Evolutionary conservation across 2,797 vertebrate genomes (phyloP).

Genomic region (Cynopterus sphinx): DNA sequence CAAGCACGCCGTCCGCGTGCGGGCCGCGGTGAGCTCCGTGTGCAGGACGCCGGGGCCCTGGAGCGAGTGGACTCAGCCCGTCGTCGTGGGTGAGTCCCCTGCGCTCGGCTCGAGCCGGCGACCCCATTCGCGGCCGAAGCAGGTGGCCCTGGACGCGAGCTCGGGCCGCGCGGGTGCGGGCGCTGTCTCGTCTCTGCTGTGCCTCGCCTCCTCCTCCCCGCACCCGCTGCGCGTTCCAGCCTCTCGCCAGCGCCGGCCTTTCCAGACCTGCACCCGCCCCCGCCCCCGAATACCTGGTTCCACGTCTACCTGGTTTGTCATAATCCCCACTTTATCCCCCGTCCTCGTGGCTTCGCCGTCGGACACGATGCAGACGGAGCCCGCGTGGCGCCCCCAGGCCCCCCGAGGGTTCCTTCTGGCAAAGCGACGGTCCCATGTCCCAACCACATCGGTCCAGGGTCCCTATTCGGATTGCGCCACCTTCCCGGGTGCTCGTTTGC

Average conservation of each 20-base stretch:
- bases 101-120: no score
- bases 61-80: slow-evolving; percentile 55
- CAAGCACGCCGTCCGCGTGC: slow-evolving; percentile 71
- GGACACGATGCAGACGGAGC: not conserved
- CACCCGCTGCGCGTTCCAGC: no score
- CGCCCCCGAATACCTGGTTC: not conserved
- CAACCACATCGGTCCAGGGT: no score
- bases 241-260: not conserved
- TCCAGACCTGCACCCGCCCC: not conserved
- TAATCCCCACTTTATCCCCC: no score
- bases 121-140: not conserved
- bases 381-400: not conserved
- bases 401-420: not conserved
- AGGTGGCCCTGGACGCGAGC: not conserved
- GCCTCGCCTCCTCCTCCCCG: not conserved
- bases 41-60: slow-evolving; percentile 64
- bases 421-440: not conserved
- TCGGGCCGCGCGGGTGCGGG: not conserved
- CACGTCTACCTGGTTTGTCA: not conserved
- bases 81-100: no score
- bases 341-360: not conserved
- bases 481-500: not conserved
- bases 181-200: not conserved
- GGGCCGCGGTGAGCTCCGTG: slow-evolving; percentile 70
- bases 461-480: not conserved